Percentiles rank a stretch among this genome's conserved stretches.
These are phyloP conservation scores for Drosophila subpulchrella DNA, from an alignment of 1,140 invertebrate species.

Conservation along the genomic window DNA sequence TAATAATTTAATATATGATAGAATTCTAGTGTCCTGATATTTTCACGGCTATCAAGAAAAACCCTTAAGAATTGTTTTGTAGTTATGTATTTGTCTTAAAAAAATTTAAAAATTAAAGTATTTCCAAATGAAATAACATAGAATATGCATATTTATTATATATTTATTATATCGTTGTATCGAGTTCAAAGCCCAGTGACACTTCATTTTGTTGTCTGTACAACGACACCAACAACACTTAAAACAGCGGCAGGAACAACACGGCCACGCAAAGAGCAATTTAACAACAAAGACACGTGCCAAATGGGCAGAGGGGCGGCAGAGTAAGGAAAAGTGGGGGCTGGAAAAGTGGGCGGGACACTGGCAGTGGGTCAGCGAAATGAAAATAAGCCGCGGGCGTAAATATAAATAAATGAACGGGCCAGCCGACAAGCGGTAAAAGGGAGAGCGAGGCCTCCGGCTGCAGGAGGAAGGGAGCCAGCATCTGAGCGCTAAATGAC, in stretches of 20 bases:
- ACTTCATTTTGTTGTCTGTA: not conserved
- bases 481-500: slow-evolving; percentile 11
- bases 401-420: slow-evolving; percentile 79
- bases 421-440: slow-evolving; percentile 24
- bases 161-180: too few species aligned
- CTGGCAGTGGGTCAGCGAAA: slow-evolving; percentile 68
- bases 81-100: too few species aligned
- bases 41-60: too few species aligned
- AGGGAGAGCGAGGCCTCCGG: slow-evolving; percentile 5
- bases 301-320: slow-evolving; percentile 33
- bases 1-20: too few species aligned
- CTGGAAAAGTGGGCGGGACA: slow-evolving; percentile 10
- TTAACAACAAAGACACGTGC: slow-evolving; percentile 75
- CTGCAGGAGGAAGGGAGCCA: slow-evolving; percentile 1
- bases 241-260: slow-evolving; percentile 2
- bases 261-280: slow-evolving; percentile 60
- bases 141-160: too few species aligned
- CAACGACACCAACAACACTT: slow-evolving; percentile 18
- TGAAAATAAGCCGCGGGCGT: slow-evolving; percentile 77
- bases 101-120: too few species aligned
- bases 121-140: too few species aligned
- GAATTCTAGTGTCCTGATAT: too few species aligned
- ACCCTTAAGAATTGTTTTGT: too few species aligned
- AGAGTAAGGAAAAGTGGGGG: slow-evolving; percentile 7
- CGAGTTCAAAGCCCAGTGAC: too few species aligned